Base-by-base conservation (phyloP, 2,113 vertebrate genomes). In the Ascaphus truei region DNA sequence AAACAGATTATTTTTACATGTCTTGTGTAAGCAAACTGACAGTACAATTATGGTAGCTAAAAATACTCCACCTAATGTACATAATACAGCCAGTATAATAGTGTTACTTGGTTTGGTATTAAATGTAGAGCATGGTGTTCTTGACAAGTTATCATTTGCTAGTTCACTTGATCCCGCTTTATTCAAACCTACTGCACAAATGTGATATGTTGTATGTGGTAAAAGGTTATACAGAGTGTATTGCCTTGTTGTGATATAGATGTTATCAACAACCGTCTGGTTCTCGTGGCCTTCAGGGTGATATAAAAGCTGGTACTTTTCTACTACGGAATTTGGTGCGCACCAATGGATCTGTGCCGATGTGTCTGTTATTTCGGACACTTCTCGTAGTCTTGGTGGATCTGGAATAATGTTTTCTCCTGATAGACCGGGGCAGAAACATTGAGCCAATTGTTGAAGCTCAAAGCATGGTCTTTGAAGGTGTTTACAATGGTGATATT, bases 281-380 rank as follows among this genome's bases (percentile, higher is more conserved):
- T 73, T 83, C 22, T 71, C 20, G 0, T 1, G 1, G 25, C 73
- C 80, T 33, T 84, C 75, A 0, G 47, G 67, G 0, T 22, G 66
- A 39, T 88, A 79, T 25, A 1, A 60, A 65, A 93, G 75, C 73
- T 85, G 77, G 5, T 92, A 93, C 50, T 76, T 73, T 2, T 31
- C 74, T 34, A 93, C 86, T n/a, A 80, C 72, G 0, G 91, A 93
- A 59, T 84, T 82, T 2, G 91, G 90, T n/a, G 89, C 85, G 0
- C 91, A 93, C 91, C 90, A 93, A 65, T 27, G 80, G 20, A 93
- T 68, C 2, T 89, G 82, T 0, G 79, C 84, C 0, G 89, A 90
- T 1, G 83, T 88, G 68, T 91, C 87, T 0, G 84, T 86, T 7
- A 83, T 72, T 76, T 90, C 84, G 0, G 68, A 74, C 45, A 88